Base-by-base conservation (phyloP, 2,888 invertebrate species). In the Anaspis maculata region DNA sequence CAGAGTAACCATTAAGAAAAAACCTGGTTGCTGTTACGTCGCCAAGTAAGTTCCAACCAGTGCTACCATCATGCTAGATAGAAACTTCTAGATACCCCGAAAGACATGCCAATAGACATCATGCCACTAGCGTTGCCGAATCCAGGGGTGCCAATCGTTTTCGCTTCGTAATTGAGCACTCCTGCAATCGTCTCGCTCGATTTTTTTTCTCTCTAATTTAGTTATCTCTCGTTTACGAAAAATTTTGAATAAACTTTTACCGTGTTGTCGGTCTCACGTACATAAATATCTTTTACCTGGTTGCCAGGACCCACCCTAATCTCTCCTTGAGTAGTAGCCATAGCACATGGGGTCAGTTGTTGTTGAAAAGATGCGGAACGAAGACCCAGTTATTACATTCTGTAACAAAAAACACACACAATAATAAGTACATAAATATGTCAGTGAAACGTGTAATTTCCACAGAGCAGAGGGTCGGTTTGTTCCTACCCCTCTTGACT, bases 271-370 rank as follows among this genome's bases (percentile, higher is more conserved):
- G 40, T 42, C 40, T 48, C 66, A 73, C 73, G 71, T 73, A 73
- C 73, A 72, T 73, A 73, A 69, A 73, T 71, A 67, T 73, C 73
- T 70, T 71, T 73, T 72, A 80, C 79, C 77, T 80, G 80, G 73
- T 78, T 80, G 67, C 76, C 77, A 67, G 79, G 76, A 73, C 79
- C 79, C 73, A 80, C 78, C 75, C 79, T 75, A 68, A 79, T 79
- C 72, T 79, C 79, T 70, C 79, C 79, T 71, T 79, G 79, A 69
- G 79, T 77, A 65, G 78, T 77, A 66, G 79, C 77, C 73, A 65
- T 65, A 27, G 27, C 9, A 7, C n/a, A n/a, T n/a, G n/a, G n/a
- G 7, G 13, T 27, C 25, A 30, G 14, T 26, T 30, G 25, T 10
- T 6, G 19, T 21, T 10, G 10, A 28, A n/a, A 4, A 3, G 19